Conservation (phyloP, 2,888 invertebrate species). For the Leptinotarsa haldemani region DNA sequence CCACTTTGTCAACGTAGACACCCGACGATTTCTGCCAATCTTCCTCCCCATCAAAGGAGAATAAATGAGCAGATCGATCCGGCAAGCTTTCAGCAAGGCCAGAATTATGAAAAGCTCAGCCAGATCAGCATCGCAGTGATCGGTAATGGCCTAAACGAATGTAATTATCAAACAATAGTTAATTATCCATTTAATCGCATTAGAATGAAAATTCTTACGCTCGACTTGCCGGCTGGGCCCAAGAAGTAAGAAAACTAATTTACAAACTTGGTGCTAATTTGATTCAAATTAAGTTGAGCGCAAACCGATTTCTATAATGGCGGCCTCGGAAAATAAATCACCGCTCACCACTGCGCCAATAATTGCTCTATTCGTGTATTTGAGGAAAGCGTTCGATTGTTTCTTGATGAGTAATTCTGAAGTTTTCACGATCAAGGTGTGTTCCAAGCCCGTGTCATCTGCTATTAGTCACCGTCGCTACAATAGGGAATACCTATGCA, state of each 20-base stretch:
- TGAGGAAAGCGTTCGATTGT: slow-evolving; percentile 1
- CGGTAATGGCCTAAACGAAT: slow-evolving; percentile 45
- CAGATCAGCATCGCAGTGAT: slow-evolving; percentile 30
- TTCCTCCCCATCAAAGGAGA: not conserved
- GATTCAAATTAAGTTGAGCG: slow-evolving; percentile 63
- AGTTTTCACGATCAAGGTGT: no score
- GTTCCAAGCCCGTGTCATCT: no score
- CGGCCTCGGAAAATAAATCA: slow-evolving; percentile 45
- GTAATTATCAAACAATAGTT: slow-evolving; percentile 61
- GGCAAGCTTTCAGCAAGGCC: slow-evolving; percentile 21
- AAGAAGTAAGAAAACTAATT: slow-evolving; percentile 62
- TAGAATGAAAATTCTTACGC: slow-evolving; percentile 62
- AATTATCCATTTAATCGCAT: slow-evolving; percentile 64
- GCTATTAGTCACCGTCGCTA: no score
- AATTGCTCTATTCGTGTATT: slow-evolving; percentile 46
- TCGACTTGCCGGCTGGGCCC: slow-evolving; percentile 53
- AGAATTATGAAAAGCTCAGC: slow-evolving; percentile 27
- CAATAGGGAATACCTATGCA: no score
- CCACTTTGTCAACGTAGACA: not conserved
- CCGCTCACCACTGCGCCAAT: slow-evolving; percentile 42
- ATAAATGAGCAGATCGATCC: slow-evolving; percentile 2
- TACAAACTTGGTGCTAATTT: slow-evolving; percentile 63
- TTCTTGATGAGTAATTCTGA: no score
- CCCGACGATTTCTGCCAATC: not conserved
- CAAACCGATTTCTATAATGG: slow-evolving; percentile 56